A percentile compares a stretch with the other conserved stretches of the same genome.
phyloP scores from a whole-genome alignment of 2,797 vertebrate genomes.

The Octomys mimax region DNA sequence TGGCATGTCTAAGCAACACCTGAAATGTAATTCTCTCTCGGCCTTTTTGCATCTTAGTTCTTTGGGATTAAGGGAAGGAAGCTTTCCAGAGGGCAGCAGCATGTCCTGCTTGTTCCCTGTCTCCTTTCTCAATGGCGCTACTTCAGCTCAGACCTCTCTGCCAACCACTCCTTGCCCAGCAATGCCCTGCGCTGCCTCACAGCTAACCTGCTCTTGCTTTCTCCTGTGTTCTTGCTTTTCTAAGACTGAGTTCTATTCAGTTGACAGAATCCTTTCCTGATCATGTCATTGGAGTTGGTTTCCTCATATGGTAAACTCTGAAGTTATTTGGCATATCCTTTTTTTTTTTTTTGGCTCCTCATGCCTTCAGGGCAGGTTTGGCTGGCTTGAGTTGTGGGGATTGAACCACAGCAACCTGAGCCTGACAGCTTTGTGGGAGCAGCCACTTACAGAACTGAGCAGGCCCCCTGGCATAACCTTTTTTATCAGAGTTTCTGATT shows the following conservation, averaged over 20 bases:
- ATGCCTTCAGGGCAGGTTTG: too few species aligned
- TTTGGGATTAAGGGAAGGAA: neutral
- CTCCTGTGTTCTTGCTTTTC: neutral
- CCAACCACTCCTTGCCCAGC: neutral
- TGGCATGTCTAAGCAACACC: neutral
- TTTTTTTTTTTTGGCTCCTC: neutral
- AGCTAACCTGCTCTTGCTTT: neutral
- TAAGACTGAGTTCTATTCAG: neutral
- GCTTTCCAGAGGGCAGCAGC: neutral
- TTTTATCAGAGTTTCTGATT: neutral
- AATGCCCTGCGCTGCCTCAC: neutral
- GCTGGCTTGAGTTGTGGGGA: too few species aligned
- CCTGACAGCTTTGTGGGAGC: too few species aligned
- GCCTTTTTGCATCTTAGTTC: constrained; percentile 21
- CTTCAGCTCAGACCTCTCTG: neutral
- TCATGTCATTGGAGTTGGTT: neutral
- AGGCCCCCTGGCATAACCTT: neutral
- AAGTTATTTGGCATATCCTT: neutral
- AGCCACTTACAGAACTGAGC: too few species aligned
- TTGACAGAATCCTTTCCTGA: neutral
- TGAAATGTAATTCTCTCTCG: neutral
- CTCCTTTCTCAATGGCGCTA: neutral
- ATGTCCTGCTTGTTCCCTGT: neutral
- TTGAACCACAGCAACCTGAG: too few species aligned
- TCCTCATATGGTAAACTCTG: neutral